Evolutionary conservation across 2,113 vertebrate species (phyloP).

Genomic region (Dipodomys ordii): DNA sequence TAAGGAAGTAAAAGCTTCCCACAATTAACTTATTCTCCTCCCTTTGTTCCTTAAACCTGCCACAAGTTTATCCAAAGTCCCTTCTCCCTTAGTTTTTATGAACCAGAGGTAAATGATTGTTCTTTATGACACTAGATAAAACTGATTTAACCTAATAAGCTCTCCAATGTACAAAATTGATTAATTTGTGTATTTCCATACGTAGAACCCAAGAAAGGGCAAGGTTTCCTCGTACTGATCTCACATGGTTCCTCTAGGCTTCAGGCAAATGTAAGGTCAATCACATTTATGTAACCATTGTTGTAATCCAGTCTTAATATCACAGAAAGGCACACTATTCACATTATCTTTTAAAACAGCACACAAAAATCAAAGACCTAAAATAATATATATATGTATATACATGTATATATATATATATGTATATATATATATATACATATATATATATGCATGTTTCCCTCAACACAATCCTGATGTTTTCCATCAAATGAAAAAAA

Average conservation of each 20-base stretch:
- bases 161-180: background rate
- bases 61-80: background rate
- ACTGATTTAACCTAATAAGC: background rate
- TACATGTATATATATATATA: background rate
- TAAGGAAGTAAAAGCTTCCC: background rate
- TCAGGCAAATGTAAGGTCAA: background rate
- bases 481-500: conserved; percentile 17
- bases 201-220: background rate
- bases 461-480: background rate
- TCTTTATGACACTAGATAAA: background rate
- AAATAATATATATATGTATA: background rate
- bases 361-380: background rate
- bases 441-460: background rate
- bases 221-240: background rate
- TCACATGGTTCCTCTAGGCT: background rate
- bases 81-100: background rate
- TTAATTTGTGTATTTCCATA: conserved; percentile 13
- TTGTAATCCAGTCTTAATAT: conserved; percentile 25
- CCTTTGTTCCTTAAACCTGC: background rate
- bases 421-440: too few species aligned
- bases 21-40: background rate
- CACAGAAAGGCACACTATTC: background rate
- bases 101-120: background rate
- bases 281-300: conserved; percentile 21
- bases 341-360: conserved; percentile 15